phyloP scores from a whole-genome alignment of 2,888 invertebrate genomes.

The Coelinius sp. region DNA sequence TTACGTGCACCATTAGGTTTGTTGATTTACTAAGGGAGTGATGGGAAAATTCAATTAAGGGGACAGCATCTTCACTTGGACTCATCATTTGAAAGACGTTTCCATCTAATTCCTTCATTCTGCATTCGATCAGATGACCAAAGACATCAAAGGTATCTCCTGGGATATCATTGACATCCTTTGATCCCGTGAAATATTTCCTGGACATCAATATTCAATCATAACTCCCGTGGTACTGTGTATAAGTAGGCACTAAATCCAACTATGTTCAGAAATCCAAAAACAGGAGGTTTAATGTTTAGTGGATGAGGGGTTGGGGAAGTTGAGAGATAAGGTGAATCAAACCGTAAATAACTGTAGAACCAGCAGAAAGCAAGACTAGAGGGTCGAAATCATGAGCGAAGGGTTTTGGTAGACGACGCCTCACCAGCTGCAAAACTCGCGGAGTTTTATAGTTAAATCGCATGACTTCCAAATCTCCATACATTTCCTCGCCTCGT shows the following conservation, averaged over 20 bases:
- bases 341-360: conserved; percentile 71
- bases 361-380: conserved; percentile 64
- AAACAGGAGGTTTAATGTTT: conserved; percentile 27
- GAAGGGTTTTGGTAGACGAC: conserved; percentile 54
- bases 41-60: not conserved
- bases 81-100: not conserved
- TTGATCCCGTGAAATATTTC: not conserved
- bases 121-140: conserved; percentile 2
- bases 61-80: conserved; percentile 11
- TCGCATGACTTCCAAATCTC: conserved; percentile 69
- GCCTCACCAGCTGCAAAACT: conserved; percentile 69
- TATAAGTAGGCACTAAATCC: conserved; percentile 18
- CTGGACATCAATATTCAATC: conserved; percentile 14
- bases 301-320: conserved; percentile 46
- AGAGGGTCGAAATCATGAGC: conserved; percentile 43
- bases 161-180: not conserved
- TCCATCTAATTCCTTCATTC: not conserved
- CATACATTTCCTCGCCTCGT: conserved; percentile 62
- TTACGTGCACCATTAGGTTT: conserved; percentile 16
- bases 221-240: not conserved
- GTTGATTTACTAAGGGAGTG: not conserved
- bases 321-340: conserved; percentile 69
- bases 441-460: conserved; percentile 71
- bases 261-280: conserved; percentile 21
- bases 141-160: not conserved